These are phyloP conservation scores for Escarpia spicata DNA, from an alignment of 2,888 invertebrate species.

Conservation along the genomic window DNA sequence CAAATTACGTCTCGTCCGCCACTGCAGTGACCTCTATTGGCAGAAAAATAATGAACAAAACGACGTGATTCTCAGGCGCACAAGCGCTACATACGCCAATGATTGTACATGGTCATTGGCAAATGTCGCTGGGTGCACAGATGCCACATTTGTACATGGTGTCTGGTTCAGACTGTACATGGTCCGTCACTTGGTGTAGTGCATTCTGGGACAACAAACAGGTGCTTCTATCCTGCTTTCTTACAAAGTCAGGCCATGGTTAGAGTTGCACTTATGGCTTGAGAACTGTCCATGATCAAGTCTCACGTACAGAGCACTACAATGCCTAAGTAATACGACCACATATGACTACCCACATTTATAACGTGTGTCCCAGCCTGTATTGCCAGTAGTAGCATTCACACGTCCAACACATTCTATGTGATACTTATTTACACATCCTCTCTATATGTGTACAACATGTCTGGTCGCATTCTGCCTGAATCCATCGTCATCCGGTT, in stretches of 20 bases:
- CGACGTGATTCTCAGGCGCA: background rate
- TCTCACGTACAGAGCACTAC: background rate
- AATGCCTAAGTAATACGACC: background rate
- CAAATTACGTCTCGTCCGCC: background rate
- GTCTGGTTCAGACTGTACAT: background rate
- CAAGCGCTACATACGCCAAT: too few relatives aligned
- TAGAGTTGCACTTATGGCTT: background rate
- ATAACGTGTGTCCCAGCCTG: background rate
- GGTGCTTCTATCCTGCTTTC: background rate
- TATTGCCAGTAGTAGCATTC: background rate
- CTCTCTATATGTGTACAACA: background rate
- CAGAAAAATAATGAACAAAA: background rate
- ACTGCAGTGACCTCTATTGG: background rate
- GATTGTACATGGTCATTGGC: background rate
- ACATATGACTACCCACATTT: background rate
- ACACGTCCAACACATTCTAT: background rate
- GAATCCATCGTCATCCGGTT: too few relatives aligned
- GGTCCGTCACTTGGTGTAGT: background rate
- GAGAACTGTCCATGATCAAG: slow-evolving; percentile 8
- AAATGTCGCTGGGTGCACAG: background rate
- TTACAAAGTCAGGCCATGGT: background rate
- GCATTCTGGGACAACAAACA: background rate
- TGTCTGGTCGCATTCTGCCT: background rate
- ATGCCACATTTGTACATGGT: background rate
- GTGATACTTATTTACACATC: background rate